Base-by-base conservation (phyloP, 2,888 invertebrate species). In the Luffia ferchaultella region DNA sequence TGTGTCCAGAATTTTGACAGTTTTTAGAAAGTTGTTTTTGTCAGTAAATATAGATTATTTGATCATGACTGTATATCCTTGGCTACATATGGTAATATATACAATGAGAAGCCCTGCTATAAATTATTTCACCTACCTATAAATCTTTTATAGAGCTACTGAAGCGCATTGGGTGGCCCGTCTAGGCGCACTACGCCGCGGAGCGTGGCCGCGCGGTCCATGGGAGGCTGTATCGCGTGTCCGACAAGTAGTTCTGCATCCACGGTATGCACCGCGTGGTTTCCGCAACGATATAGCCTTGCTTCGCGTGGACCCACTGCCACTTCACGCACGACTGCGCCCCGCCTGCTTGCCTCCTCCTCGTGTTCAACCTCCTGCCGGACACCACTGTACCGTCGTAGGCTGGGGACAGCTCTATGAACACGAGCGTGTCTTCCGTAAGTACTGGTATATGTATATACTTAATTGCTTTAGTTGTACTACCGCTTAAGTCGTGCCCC, bases 371-470 rank as follows among this genome's bases (percentile, higher is more conserved):
- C 86, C 89, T 0, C 84, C 85, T 19, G 88, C 90, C 55, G 90
- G 90, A 0, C 84, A 87, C 1, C 85, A 88, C 57, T 93, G 93
- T 68, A 92, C 92, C 0, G 91, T 93, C 16, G 88, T 93, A 15
- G 93, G 93, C 2, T 93, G 93, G 93, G 93, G 93, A 20, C 92
- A 93, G 64, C 82, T 92, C 0, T 91, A 90, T 61, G 93, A 93
- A 74, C 89, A 90, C 53, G 92, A 92, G 50, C 80, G 91, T 53
- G 90, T 92, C 51, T 93, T 93, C 68, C 93, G 93, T 93, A 77
- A 90, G 92, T 72, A 40, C n/a, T 42, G n/a, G n/a, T n/a, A n/a
- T n/a, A n/a, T n/a, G n/a, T 40, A 40, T 7, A 17, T 20, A 30
- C 30, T 47, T 50, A 20, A 18, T 44, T 18, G 17, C 30, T 1